Evolutionary conservation across 2,113 vertebrate species (phyloP).

Genomic region (Poecilia latipinna): DNA sequence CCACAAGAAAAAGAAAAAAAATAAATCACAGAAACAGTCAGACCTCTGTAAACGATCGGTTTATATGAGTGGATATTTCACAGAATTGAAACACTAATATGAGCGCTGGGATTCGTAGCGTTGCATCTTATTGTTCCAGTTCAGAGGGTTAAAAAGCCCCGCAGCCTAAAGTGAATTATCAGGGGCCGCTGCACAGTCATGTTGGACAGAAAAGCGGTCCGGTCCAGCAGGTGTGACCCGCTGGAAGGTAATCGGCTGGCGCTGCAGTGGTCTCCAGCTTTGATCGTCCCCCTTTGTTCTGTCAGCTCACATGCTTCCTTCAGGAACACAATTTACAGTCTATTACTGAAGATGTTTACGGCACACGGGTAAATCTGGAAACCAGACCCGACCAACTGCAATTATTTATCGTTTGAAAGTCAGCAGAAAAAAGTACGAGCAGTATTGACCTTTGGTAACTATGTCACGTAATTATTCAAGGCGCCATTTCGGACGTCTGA

Average conservation of each 20-base stretch:
- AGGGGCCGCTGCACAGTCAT: conserved; percentile 13
- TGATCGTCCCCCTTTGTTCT: conserved; percentile 38
- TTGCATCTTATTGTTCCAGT: background rate
- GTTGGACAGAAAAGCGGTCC: conserved; percentile 35
- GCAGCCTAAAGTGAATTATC: conserved; percentile 58
- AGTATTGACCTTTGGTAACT: too few species aligned
- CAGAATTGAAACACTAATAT: conserved; percentile 10
- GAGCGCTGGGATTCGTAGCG: background rate
- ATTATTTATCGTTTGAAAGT: conserved; percentile 30
- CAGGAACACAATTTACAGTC: conserved; percentile 57
- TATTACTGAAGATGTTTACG: conserved; percentile 63
- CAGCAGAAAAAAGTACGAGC: conserved; percentile 8
- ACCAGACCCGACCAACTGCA: conserved; percentile 38
- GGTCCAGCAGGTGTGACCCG: conserved; percentile 59
- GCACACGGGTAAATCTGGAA: conserved; percentile 63
- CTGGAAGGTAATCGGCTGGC: conserved; percentile 42
- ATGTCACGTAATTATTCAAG: too few species aligned
- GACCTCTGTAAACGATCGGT: conserved; percentile 9
- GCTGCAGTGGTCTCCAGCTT: conserved; percentile 45
- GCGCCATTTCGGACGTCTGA: too few species aligned
- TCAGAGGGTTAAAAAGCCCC: conserved; percentile 59
- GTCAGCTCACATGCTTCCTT: conserved; percentile 17
- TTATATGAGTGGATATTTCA: conserved; percentile 8
- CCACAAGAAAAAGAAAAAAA: background rate
- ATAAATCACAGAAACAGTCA: background rate